phyloP scores from a whole-genome alignment of 2,113 vertebrate genomes.

The Neodon shergylaensis region DNA sequence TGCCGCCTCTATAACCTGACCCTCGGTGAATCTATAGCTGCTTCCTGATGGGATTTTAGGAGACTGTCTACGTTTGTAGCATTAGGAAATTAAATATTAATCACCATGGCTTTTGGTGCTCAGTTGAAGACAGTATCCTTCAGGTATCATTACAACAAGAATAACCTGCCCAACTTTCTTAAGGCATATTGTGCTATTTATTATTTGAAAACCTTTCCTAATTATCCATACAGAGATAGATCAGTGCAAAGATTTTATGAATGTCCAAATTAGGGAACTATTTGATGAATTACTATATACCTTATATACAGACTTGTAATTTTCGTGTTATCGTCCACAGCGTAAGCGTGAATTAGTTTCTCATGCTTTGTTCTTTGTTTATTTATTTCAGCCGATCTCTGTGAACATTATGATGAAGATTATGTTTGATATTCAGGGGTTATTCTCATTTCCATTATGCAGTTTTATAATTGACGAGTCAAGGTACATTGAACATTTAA shows the following conservation, averaged over 20 bases:
- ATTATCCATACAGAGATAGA: not conserved
- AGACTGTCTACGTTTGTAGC: not conserved
- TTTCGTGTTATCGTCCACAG: not conserved
- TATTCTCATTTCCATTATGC: not conserved
- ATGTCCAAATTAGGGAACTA: not conserved
- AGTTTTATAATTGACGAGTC: constrained; percentile 12
- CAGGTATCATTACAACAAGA: not conserved
- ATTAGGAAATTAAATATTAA: not conserved
- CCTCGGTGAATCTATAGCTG: not conserved
- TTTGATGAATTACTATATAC: not conserved
- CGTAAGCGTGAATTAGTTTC: not conserved
- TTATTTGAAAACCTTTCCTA: not conserved
- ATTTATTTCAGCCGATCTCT: constrained; percentile 28
- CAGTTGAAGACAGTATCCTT: not conserved
- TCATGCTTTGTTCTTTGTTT: not conserved
- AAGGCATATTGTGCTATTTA: not conserved
- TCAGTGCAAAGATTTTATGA: not conserved
- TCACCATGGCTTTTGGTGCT: not conserved
- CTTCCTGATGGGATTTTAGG: not conserved
- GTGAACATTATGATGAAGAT: constrained; percentile 17
- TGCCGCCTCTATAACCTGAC: not conserved
- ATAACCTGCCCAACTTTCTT: not conserved
- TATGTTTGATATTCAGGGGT: not conserved
- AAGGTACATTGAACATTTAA: not conserved
- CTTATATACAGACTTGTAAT: not conserved